Conservation (phyloP, 2,888 invertebrate species). For the Drosophila pseudotakahashii region DNA sequence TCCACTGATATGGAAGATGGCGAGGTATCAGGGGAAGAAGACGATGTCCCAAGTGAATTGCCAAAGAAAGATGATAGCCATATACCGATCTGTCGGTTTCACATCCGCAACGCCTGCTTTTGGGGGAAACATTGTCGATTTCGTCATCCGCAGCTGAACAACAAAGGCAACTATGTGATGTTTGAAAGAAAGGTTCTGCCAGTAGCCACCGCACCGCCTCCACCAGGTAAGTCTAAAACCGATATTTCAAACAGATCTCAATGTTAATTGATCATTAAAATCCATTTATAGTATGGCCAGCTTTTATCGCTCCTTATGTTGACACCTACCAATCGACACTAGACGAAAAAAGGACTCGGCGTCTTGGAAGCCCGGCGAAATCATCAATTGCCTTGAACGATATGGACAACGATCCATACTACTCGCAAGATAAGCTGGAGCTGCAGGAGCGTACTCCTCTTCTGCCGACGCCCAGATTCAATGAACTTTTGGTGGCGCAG, state of each 20-base stretch:
- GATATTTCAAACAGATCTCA: neutral
- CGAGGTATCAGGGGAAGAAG: conserved; percentile 35
- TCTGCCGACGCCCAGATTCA: conserved; percentile 22
- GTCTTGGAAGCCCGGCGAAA: neutral
- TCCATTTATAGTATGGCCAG: neutral
- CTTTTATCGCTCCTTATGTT: neutral
- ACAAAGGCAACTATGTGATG: conserved; percentile 60
- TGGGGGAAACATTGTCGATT: conserved; percentile 47
- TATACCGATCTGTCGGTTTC: conserved; percentile 42
- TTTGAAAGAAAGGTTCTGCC: conserved; percentile 47
- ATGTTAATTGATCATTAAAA: neutral
- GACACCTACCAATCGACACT: neutral
- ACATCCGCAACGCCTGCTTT: conserved; percentile 30
- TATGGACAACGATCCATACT: conserved; percentile 43
- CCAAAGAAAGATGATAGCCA: neutral
- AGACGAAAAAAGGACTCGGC: neutral
- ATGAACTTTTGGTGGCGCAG: neutral
- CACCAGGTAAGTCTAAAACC: conserved; percentile 3
- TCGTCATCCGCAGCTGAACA: conserved; percentile 19
- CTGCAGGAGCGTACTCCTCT: conserved; percentile 8
- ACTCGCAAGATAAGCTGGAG: conserved; percentile 9
- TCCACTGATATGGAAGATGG: conserved; percentile 50
- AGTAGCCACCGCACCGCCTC: neutral
- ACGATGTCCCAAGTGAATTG: neutral
- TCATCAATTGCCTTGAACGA: conserved; percentile 7